Conservation (phyloP, 2,797 vertebrate genomes). For the Argyrosomus regius region DNA sequence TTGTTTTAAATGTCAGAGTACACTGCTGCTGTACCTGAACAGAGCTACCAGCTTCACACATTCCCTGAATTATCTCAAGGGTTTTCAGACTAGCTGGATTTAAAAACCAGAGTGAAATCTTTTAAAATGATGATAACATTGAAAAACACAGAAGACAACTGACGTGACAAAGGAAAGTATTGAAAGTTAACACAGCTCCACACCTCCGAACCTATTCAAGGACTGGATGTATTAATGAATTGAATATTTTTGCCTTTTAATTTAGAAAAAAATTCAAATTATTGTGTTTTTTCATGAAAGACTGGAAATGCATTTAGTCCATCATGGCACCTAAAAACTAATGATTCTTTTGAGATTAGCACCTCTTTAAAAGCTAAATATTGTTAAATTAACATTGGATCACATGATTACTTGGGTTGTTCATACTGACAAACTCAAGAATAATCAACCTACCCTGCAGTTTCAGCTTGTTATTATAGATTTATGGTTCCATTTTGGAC, state of each 20-base stretch:
- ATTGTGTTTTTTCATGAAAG: neutral
- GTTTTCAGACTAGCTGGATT: neutral
- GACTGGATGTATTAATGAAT: neutral
- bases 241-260: neutral
- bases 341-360: neutral
- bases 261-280: neutral
- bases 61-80: neutral
- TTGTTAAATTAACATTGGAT: neutral
- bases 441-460: neutral
- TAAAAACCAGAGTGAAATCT: neutral
- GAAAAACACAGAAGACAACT: neutral
- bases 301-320: neutral
- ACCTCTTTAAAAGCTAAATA: neutral
- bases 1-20: neutral
- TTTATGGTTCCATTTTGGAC: too few species aligned
- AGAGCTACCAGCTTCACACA: neutral
- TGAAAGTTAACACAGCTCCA: too few species aligned
- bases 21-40: neutral
- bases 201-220: too few species aligned
- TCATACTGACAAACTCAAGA: neutral
- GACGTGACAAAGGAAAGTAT: neutral
- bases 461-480: neutral
- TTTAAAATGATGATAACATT: neutral
- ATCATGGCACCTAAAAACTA: neutral
- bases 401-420: neutral